Base-by-base conservation (phyloP, 2,797 vertebrate genomes). In the Varecia variegata region DNA sequence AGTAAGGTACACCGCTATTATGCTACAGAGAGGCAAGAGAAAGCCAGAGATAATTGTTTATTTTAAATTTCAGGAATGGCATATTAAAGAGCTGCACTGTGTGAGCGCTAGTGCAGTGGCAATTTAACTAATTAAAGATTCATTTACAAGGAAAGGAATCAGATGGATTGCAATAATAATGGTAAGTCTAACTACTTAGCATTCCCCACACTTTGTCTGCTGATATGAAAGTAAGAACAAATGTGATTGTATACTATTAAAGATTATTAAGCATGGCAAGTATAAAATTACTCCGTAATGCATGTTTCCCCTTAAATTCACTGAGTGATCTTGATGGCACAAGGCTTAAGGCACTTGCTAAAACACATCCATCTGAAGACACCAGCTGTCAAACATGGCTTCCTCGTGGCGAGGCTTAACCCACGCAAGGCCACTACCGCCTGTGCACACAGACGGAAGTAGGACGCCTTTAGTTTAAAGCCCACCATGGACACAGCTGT, bases 241-340 rank as follows among this genome's bases (percentile, higher is more conserved):
- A 95, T 87, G n/a, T 68, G 38, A 79, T 94, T 88, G 27, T 30
- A 94, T 40, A 93, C 81, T 60, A 67, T 94, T 88, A 98, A 98
- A 54, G 76, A 43, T 96, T 97, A 97, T 95, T 97, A 96, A 95
- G 58, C 43, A 97, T 94, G 86, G 93, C 70, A 98, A 97, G 60
- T 74, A 0, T 43, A 97, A 97, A 98, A 93, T 82, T 96, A 68
- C 80, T 81, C 60, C 58, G 40, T 43, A 83, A 47, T 70, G 32
- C 20, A 12, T 82, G 70, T 95, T 97, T 85, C 97, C 52, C 74
- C 83, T 97, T 96, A 88, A 97, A 94, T 96, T 94, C 65, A 79
- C n/a, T 90, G 12, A 18, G 23, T 43, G 62, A 71, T 68, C 30
- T 96, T 97, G 79, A 94, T 93, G 65, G 21, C 50, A 86, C 50